Base-by-base conservation (phyloP, 2,888 invertebrate genomes). In the Pasiphila rectangulata region DNA sequence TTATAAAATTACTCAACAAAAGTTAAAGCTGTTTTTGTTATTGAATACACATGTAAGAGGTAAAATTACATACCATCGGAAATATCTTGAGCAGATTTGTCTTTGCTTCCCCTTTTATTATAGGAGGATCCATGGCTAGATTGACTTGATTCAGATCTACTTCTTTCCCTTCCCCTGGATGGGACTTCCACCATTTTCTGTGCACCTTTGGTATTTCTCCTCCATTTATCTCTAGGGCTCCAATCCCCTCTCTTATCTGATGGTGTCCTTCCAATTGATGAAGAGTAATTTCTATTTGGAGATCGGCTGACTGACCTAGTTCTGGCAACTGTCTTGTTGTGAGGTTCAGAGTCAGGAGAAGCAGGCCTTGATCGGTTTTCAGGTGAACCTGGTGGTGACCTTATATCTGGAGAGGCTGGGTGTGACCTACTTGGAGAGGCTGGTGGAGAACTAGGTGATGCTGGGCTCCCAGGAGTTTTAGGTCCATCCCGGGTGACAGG, bases 71-170 rank as follows among this genome's bases (percentile, higher is more conserved):
- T 79, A 91, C 92, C 92, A 67, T 92, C 92, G 48, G 92, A 92
- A 66, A 92, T 91, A 77, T 91, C 92, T 75, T 92, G 92, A 36
- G 92, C 88, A 12, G 81, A 84, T 41, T 89, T 83, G 56, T 86
- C 86, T 52, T 85, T 88, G 45, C 67, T 59, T 53, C 70, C 75
- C 40, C 83, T 67, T 60, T 87, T 86, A 57, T 85, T 83, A 48
- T 84, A 83, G 43, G 84, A 76, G 12, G 88, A 88, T 64, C 80
- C 80, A 53, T 76, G 75, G 56, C 86, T 88, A 17, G 89, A 88
- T 42, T 67, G 78, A 65, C 89, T 89, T 49, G 88, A 87, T 38
- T 84, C 85, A 43, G 88, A 87, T 54, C 79, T 66, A 64, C 86
- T 87, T 23, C 83, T 69, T 29, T 68, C 69, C 23, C 71, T 60